Percentiles rank a stretch among this genome's conserved stretches.
Conservation (phyloP, 2,888 invertebrate genomes). For the Lasiommata megera region DNA sequence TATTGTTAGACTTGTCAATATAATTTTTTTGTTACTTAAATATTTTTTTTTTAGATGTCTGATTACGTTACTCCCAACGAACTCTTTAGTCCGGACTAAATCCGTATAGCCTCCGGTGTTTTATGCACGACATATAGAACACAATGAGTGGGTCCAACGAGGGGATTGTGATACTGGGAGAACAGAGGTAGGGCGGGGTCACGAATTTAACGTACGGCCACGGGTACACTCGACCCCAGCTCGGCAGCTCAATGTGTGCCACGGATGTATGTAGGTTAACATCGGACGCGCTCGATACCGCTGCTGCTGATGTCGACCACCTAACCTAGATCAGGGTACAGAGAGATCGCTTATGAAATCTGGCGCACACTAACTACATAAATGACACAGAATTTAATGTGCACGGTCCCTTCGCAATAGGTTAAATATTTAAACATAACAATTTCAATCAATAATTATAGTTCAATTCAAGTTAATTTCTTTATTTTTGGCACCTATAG, state of each 20-base stretch:
- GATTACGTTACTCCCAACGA: background rate
- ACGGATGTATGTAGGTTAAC: conserved; percentile 72
- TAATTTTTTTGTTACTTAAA: too few species aligned
- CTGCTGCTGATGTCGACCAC: conserved; percentile 73
- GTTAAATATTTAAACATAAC: too few species aligned
- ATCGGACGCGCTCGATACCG: conserved; percentile 79
- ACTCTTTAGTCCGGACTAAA: background rate
- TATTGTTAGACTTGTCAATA: too few species aligned
- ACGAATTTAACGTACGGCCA: conserved; percentile 62
- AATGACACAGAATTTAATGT: conserved; percentile 65
- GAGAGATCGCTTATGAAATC: conserved; percentile 81
- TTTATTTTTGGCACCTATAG: too few species aligned
- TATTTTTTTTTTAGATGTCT: too few species aligned
- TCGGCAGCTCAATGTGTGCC: conserved; percentile 33
- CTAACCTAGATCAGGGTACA: conserved; percentile 81
- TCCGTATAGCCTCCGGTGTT: background rate
- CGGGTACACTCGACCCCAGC: conserved; percentile 63
- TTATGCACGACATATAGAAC: background rate
- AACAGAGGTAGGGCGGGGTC: conserved; percentile 39
- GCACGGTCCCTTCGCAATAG: conserved; percentile 32
- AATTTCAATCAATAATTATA: too few species aligned
- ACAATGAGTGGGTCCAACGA: conserved; percentile 19
- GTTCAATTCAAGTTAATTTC: too few species aligned
- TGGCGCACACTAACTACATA: conserved; percentile 74
- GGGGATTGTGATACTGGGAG: conserved; percentile 25